phyloP scores from a whole-genome alignment of 2,888 invertebrate species.

The Eupithecia tripunctaria region DNA sequence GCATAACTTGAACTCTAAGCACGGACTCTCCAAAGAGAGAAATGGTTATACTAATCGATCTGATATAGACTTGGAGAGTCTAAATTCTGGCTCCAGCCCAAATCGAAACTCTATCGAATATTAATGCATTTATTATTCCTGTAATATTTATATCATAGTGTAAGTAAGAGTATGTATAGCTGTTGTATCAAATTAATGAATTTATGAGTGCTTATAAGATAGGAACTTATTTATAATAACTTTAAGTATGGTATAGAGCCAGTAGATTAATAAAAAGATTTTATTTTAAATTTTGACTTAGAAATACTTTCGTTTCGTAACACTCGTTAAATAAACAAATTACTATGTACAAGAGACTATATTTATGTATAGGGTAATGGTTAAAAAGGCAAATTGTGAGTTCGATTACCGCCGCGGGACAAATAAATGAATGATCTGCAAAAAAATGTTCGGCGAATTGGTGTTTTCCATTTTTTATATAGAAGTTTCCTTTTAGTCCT shows the following conservation, averaged over 20 bases:
- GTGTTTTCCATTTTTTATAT: background rate
- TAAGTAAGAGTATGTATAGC: background rate
- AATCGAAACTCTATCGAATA: slow-evolving; percentile 39
- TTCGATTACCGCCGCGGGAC: background rate
- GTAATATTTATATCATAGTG: slow-evolving; percentile 11
- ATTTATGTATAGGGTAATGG: background rate
- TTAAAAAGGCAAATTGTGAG: background rate
- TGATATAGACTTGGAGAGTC: slow-evolving; percentile 18
- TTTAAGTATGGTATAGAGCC: background rate
- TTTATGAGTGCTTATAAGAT: slow-evolving; percentile 25
- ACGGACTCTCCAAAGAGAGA: slow-evolving; percentile 2
- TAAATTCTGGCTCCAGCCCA: slow-evolving; percentile 31
- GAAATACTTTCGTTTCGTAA: background rate
- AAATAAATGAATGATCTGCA: background rate
- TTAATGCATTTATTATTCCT: slow-evolving; percentile 36
- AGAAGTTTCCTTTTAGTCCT: background rate
- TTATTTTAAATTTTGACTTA: background rate
- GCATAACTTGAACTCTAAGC: slow-evolving; percentile 1
- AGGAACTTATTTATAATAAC: slow-evolving; percentile 2
- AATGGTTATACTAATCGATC: slow-evolving; percentile 28
- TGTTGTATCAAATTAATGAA: slow-evolving; percentile 21
- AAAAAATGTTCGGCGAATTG: background rate
- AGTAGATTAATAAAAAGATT: background rate
- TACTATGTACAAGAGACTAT: background rate
- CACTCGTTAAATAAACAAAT: background rate